A percentile compares a stretch with the other conserved stretches of the same genome.
Evolutionary conservation across 2,888 invertebrate species (phyloP).

Genomic region (Synergus umbraculus): DNA sequence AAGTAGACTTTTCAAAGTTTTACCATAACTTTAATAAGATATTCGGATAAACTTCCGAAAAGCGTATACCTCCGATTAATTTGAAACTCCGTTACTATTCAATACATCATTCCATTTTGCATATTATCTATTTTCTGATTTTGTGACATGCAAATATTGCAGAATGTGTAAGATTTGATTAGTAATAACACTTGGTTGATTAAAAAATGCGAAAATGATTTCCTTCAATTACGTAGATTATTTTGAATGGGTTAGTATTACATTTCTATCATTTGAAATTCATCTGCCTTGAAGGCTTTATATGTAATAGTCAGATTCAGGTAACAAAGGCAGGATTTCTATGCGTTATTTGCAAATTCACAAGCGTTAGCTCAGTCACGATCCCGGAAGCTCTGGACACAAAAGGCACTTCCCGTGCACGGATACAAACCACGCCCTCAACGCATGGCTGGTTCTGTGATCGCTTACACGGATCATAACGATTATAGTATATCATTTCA

Average conservation of each 20-base stretch:
- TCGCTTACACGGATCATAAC: not conserved
- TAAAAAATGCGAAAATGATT: not conserved
- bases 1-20: not conserved
- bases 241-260: not conserved
- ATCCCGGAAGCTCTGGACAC: not conserved
- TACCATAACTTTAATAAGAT: no score
- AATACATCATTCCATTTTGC: not conserved
- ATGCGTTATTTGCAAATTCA: constrained; percentile 27
- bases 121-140: not conserved
- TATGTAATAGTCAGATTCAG: constrained; percentile 21
- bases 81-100: not conserved
- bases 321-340: constrained; percentile 16
- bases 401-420: constrained; percentile 3
- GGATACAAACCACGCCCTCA: constrained; percentile 7
- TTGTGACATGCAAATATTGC: no score
- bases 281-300: not conserved
- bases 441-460: not conserved
- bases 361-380: constrained; percentile 2
- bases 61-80: not conserved
- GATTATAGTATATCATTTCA: constrained; percentile 19
- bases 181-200: not conserved
- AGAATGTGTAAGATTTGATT: not conserved
- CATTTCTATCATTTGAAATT: not conserved
- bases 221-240: not conserved
- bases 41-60: not conserved